Percentiles rank a stretch among this genome's conserved stretches.
phyloP scores from a whole-genome alignment of 2,113 vertebrate species.

The Microcebus tavaratra region DNA sequence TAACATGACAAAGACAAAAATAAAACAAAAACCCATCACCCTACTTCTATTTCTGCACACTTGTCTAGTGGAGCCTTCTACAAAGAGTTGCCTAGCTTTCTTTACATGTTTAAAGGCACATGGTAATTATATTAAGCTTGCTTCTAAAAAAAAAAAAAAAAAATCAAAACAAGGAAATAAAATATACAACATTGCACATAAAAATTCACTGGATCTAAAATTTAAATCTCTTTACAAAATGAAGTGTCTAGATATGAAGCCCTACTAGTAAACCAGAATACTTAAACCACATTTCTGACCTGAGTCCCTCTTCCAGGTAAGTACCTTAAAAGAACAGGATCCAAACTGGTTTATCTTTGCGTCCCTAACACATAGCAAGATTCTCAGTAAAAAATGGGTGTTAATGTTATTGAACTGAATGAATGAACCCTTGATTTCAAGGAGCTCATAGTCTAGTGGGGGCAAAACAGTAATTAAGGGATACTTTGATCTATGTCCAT shows the following conservation, averaged over 20 bases:
- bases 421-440: not conserved
- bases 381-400: not conserved
- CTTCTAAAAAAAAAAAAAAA: not conserved
- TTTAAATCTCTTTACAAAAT: constrained; percentile 8
- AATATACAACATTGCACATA: not conserved
- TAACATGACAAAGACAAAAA: not conserved
- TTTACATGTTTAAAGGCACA: not conserved
- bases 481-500: not conserved
- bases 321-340: not conserved
- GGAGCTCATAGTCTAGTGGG: not conserved
- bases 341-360: not conserved
- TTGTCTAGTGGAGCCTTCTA: not conserved
- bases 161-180: not conserved
- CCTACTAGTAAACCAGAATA: not conserved
- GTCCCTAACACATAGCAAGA: not conserved
- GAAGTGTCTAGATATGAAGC: not conserved
- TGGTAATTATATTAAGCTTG: not conserved
- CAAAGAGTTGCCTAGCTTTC: not conserved
- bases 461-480: not conserved
- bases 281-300: not conserved
- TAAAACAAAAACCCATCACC: not conserved
- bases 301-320: not conserved
- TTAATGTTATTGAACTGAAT: not conserved
- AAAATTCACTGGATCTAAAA: constrained; percentile 26
- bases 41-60: not conserved